A percentile compares a stretch with the other conserved stretches of the same genome.
Evolutionary conservation across 2,113 vertebrate species (phyloP).

Genomic region (Urocolius indicus): DNA sequence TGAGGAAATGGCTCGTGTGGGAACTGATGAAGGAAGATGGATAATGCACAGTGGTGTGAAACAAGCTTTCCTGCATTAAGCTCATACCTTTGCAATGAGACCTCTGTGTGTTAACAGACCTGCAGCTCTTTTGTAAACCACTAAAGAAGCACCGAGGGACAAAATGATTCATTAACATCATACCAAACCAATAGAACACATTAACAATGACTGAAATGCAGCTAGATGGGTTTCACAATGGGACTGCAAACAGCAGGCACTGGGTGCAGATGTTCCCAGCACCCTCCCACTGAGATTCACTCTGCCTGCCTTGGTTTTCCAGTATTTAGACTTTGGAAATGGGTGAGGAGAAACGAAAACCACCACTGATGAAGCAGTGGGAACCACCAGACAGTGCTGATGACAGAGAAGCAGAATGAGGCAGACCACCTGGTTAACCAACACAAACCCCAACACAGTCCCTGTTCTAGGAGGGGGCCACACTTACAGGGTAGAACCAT

Average conservation of each 20-base stretch:
- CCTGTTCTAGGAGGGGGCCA: not conserved
- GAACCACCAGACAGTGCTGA: not conserved
- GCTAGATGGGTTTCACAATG: not conserved
- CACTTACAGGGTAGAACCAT: not conserved
- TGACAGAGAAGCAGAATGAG: not conserved
- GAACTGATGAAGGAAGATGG: not conserved
- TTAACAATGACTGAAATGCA: not conserved
- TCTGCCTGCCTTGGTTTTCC: not conserved
- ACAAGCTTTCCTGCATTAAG: not conserved
- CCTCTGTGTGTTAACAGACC: not conserved
- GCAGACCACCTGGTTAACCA: not conserved
- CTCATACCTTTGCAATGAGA: not conserved
- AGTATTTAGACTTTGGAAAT: not conserved
- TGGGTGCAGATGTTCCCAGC: accelerated
- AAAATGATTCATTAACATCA: not conserved
- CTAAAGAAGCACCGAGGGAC: not conserved
- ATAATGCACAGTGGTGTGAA: not conserved
- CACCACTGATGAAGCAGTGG: not conserved
- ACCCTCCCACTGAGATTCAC: not conserved
- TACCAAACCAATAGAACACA: not conserved
- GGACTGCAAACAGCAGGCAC: not conserved
- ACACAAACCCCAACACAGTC: not conserved
- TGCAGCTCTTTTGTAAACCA: not conserved
- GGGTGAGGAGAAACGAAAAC: not conserved
- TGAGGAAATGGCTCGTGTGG: not conserved